Conservation (phyloP, 1,140 invertebrate species). For the Papilio aristodemus region DNA sequence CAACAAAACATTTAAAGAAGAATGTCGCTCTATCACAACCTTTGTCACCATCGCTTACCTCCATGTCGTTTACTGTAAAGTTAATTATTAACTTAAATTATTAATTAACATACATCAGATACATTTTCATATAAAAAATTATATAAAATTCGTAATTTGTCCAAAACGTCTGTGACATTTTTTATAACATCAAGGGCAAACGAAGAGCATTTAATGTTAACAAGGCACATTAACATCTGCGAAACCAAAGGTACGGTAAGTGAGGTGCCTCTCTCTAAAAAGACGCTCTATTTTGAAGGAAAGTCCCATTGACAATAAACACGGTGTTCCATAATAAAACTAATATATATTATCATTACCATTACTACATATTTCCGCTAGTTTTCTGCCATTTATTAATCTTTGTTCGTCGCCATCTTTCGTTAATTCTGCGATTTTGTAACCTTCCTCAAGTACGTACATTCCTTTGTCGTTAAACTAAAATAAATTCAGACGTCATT, state of each 20-base stretch:
- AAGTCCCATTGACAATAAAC: too few species aligned
- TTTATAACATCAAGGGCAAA: too few species aligned
- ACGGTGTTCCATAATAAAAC: too few species aligned
- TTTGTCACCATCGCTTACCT: slow-evolving; percentile 63
- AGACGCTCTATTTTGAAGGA: too few species aligned
- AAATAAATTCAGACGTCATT: slow-evolving; percentile 27
- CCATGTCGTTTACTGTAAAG: slow-evolving; percentile 60
- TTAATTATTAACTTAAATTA: slow-evolving; percentile 4
- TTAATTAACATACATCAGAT: too few species aligned
- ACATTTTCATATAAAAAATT: too few species aligned
- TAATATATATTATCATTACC: slow-evolving; percentile 42
- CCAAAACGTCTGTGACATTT: too few species aligned
- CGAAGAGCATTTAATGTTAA: too few species aligned
- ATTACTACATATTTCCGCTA: slow-evolving; percentile 60
- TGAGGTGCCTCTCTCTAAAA: too few species aligned
- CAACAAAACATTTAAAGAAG: slow-evolving; percentile 60
- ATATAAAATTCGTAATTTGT: too few species aligned
- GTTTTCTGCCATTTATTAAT: slow-evolving; percentile 58
- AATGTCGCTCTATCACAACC: slow-evolving; percentile 67
- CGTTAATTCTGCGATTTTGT: slow-evolving; percentile 50
- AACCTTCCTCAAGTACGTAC: slow-evolving; percentile 52
- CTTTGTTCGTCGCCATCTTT: slow-evolving; percentile 60
- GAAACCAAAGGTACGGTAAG: too few species aligned
- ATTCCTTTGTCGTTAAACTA: slow-evolving; percentile 59
- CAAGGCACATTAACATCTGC: too few species aligned